Evolutionary conservation across 1,140 invertebrate species (phyloP), one percentile per base, ranked within the genome.

Genomic region (Diabrotica undecimpunctata): DNA sequence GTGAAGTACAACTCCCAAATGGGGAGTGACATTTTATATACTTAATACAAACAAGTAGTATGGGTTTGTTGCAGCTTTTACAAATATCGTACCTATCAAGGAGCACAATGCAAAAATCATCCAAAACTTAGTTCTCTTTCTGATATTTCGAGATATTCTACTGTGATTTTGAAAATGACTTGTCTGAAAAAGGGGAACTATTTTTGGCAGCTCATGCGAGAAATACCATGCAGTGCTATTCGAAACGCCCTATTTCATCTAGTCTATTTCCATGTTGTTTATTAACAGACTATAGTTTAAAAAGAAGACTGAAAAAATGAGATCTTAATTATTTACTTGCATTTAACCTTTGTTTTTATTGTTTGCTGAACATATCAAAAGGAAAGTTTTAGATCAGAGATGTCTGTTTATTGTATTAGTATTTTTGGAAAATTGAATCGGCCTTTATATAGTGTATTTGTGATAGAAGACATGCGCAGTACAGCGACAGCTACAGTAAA

Each of bases 301-400:
- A 61, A 36, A 51, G 59, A 61, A 61, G 59, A 61, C 59, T 61
- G 59, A 61, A 61, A 50, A 51, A 50, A 51, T 41, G 46, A 61
- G 59, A 61, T 61, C 41, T 61, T 61, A 61, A 59, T 36, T 25
- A 35, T 55, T 55, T 55, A 14, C 10, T 55, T 55, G 54, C 54
- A 55, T 55, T 55, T 55, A 55, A 54, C 25, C 8, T 54, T 55
- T 55, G 12, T 10, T 14, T 55, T 14, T 14, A 14, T 35, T 13
- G 14, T 55, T 55, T 55, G 35, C 11, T 46, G 41, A 6, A 46
- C 41, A 46, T 46, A n/a, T 46, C 41, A 46, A 46, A 46, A 46
- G 41, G 41, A 46, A 46, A 46, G 41, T 46, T 46, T 46, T 46
- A 10, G 8, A 46, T 46, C 41, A 46, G 41, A 46, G 41, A 46